Evolutionary conservation across 1,140 invertebrate genomes (phyloP).

Genomic region (Drosophila pachea): DNA sequence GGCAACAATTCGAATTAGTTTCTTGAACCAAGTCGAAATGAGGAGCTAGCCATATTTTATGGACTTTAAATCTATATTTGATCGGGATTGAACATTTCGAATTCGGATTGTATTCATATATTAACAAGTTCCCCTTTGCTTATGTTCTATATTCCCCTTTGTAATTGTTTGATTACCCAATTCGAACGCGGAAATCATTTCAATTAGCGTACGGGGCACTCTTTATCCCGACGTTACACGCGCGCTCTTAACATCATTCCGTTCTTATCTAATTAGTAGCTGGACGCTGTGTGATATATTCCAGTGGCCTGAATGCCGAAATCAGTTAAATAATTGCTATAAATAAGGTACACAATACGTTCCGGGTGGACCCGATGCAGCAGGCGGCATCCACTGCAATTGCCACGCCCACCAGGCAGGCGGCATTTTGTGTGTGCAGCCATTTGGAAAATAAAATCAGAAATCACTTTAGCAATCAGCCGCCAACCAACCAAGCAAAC

Average conservation of each 20-base stretch:
- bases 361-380: slow-evolving; percentile 13
- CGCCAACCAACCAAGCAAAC: slow-evolving; percentile 7
- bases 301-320: slow-evolving; percentile 24
- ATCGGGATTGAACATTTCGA: too few species aligned
- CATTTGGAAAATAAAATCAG: slow-evolving; percentile 72
- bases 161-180: slow-evolving; percentile 2
- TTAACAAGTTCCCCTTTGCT: too few species aligned
- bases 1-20: too few species aligned
- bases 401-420: slow-evolving; percentile 12
- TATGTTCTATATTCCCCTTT: too few species aligned
- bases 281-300: slow-evolving; percentile 5
- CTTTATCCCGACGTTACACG: slow-evolving; percentile 25
- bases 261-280: slow-evolving; percentile 50
- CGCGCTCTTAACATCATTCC: slow-evolving; percentile 15
- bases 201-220: slow-evolving; percentile 20
- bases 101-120: too few species aligned
- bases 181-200: background rate
- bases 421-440: slow-evolving; percentile 62
- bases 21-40: too few species aligned
- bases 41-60: too few species aligned
- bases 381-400: slow-evolving; percentile 19
- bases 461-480: slow-evolving; percentile 47
- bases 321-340: slow-evolving; percentile 66
- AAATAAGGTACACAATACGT: slow-evolving; percentile 45
- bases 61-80: too few species aligned